Conservation (phyloP, 2,888 invertebrate species). For the Polyommatus icarus region DNA sequence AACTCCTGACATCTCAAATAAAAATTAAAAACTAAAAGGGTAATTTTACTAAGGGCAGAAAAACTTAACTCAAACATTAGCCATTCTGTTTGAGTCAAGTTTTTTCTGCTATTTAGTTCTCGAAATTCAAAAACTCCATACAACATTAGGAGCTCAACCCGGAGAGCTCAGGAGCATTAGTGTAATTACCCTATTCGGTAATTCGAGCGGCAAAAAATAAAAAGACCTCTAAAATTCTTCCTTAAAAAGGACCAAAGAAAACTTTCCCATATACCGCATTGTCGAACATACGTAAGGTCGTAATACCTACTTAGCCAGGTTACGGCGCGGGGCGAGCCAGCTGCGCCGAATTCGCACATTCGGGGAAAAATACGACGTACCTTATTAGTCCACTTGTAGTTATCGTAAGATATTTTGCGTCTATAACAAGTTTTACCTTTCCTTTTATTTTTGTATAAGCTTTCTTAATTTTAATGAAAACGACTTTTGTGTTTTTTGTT, state of each 20-base stretch:
- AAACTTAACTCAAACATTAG: not conserved
- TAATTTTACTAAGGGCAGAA: not conserved
- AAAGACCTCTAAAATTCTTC: conserved; percentile 18
- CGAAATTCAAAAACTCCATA: not conserved
- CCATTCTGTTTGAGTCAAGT: too few species aligned
- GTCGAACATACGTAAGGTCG: conserved; percentile 35
- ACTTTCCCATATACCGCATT: conserved; percentile 24
- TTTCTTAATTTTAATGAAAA: conserved; percentile 5
- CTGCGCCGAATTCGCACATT: conserved; percentile 64
- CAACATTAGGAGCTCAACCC: not conserved
- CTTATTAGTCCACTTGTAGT: conserved; percentile 61
- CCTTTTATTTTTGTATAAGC: conserved; percentile 28
- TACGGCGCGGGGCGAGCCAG: conserved; percentile 53
- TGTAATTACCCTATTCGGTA: conserved; percentile 21
- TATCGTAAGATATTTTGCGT: conserved; percentile 39
- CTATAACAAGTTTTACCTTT: conserved; percentile 32
- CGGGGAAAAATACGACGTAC: conserved; percentile 58
- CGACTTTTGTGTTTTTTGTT: conserved; percentile 7
- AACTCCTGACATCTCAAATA: not conserved
- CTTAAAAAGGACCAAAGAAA: conserved; percentile 26
- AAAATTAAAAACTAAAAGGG: not conserved
- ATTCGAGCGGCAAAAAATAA: conserved; percentile 22
- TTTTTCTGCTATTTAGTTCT: not conserved
- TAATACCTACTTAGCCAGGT: conserved; percentile 43
- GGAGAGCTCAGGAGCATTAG: conserved; percentile 9